Base-by-base conservation (phyloP, 2,797 vertebrate genomes). In the Enteromius radiatus region DNA sequence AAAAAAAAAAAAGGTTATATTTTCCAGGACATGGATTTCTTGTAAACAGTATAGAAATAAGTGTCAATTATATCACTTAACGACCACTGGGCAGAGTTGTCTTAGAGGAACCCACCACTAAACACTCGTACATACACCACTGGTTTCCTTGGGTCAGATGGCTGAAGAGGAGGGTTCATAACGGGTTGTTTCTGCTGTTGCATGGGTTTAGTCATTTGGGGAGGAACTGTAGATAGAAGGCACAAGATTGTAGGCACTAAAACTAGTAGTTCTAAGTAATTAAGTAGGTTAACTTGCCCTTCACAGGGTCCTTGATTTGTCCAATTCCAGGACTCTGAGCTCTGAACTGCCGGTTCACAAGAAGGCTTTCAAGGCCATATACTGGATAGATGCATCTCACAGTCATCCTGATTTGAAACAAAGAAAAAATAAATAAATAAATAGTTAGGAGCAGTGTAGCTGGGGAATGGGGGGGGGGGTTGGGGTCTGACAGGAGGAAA, bases 321-420 rank as follows among this genome's bases (percentile, higher is more conserved):
- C 80, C 65, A 59, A 82, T 0, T 0, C 92, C 93, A 4, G 45
- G 80, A 0, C 23, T 6, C 12, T 92, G 91, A 0, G 92, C 87
- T n/a, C 89, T 88, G 78, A 94, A 92, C 65, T 0, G 84, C 70
- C 85, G 73, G 4, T n/a, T 36, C 0, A 84, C 88, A 87, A 93
- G 92, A 21, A 93, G 85, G 23, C 84, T 88, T 69, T 90, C 52
- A 0, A 91, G 92, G 26, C 92, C 90, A 78, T 87, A 87, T 31
- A 95, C 83, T 69, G 85, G 89, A 76, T 96, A 96, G 4, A 88
- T 90, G 78, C 95, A 97, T 80, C 91, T 87, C 1, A 95, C 28
- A 0, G 82, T 91, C 69, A 96, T 61, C 70, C 95, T 96, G 87
- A 63, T 63, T 28, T 61, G 2, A 61, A 28, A 26, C 0, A 45